Evolutionary conservation across 2,797 vertebrate genomes (phyloP).

Genomic region (Neostethus bicornis): DNA sequence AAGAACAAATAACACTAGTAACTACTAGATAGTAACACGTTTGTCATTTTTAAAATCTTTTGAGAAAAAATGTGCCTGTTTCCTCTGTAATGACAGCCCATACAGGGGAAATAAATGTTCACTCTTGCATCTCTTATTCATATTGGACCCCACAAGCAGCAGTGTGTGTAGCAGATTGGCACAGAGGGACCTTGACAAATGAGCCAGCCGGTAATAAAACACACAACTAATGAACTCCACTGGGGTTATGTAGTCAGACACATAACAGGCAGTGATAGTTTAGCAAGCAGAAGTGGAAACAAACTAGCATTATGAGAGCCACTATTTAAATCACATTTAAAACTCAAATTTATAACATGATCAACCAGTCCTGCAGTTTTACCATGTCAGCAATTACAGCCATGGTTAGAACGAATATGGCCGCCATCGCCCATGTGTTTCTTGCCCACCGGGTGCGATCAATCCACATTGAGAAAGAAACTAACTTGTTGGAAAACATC

Average conservation of each 20-base stretch:
- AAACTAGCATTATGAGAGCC: slow-evolving; percentile 22
- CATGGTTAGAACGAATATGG: slow-evolving; percentile 92
- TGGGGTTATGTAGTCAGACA: slow-evolving; percentile 65
- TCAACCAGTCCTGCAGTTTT: slow-evolving; percentile 43
- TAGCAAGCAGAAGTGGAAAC: slow-evolving; percentile 57
- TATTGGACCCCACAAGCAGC: slow-evolving; percentile 50
- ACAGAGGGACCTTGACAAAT: slow-evolving; percentile 64
- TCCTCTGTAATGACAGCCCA: slow-evolving; percentile 21
- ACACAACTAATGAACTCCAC: slow-evolving; percentile 74
- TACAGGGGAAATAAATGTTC: slow-evolving; percentile 29
- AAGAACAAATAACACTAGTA: background rate
- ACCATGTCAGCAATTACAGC: slow-evolving; percentile 94
- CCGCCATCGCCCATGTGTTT: slow-evolving; percentile 95
- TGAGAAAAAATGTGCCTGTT: slow-evolving; percentile 8
- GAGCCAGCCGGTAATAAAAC: slow-evolving; percentile 64
- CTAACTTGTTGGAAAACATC: slow-evolving; percentile 89
- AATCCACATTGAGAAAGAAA: slow-evolving; percentile 95
- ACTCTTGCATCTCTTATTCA: slow-evolving; percentile 32
- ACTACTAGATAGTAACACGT: background rate
- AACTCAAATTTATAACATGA: background rate
- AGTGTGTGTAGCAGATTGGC: slow-evolving; percentile 57
- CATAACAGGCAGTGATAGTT: slow-evolving; percentile 48
- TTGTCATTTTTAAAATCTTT: background rate
- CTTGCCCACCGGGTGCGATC: slow-evolving; percentile 94
- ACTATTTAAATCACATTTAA: background rate